Percentiles rank a stretch among this genome's conserved stretches.
phyloP scores from a whole-genome alignment of 64 coral and sea anemone species.

The Stichodactyla helianthus region DNA sequence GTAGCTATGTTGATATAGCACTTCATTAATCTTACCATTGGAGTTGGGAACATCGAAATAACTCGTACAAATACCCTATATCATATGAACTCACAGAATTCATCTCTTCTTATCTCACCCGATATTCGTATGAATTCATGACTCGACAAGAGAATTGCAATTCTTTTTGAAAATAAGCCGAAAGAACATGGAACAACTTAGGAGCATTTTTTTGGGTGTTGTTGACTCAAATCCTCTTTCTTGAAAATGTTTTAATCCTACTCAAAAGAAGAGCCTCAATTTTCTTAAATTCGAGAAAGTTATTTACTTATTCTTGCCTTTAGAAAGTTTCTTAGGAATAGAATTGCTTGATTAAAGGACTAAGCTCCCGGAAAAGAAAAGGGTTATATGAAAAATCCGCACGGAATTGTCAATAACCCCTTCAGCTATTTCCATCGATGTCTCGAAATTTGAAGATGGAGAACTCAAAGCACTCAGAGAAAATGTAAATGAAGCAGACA shows the following conservation, averaged over 20 bases:
- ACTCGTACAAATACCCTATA: constrained; percentile 1
- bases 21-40: constrained; percentile 11
- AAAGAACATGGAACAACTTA: neutral
- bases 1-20: constrained; percentile 17
- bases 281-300: constrained; percentile 9
- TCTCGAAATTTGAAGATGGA: constrained; percentile 17
- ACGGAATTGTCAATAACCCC: constrained; percentile 23
- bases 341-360: constrained; percentile 13
- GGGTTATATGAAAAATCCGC: constrained; percentile 9
- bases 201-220: neutral
- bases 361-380: constrained; percentile 25
- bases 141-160: neutral
- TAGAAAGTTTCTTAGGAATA: neutral
- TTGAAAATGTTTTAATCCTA: constrained; percentile 5
- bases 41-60: neutral
- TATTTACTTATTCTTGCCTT: constrained; percentile 16
- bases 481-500: constrained; percentile 23
- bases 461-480: constrained; percentile 16
- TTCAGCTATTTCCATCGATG: constrained; percentile 21
- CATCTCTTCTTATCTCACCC: neutral
- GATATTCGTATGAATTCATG: neutral
- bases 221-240: constrained; percentile 21
- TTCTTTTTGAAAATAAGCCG: neutral
- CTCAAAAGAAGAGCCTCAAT: constrained; percentile 11
- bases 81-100: neutral